phyloP scores from a whole-genome alignment of 1,140 invertebrate species.

The Trinorchestia longiramus region DNA sequence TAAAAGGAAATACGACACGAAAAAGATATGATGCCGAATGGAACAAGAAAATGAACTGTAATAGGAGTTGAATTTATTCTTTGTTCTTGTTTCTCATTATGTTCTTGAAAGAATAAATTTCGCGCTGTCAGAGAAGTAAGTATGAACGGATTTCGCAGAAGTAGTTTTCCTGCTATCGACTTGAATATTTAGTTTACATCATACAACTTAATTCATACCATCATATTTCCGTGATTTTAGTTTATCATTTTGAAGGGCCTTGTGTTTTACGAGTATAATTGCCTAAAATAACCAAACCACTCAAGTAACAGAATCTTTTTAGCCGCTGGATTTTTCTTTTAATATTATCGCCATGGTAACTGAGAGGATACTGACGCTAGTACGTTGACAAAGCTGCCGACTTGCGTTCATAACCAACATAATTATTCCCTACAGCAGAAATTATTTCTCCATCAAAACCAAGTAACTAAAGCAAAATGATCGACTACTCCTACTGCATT shows the following conservation, averaged over 20 bases:
- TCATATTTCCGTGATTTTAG: background rate
- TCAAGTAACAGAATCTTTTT: too few species aligned
- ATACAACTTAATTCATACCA: background rate
- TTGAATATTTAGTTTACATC: background rate
- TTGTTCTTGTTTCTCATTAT: background rate
- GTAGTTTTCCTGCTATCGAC: background rate
- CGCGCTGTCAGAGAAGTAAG: background rate
- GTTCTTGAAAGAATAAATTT: background rate
- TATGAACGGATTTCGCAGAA: background rate
- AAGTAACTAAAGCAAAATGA: too few species aligned
- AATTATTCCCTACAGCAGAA: too few species aligned
- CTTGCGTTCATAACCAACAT: too few species aligned
- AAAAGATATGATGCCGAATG: background rate
- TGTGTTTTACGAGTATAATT: too few species aligned
- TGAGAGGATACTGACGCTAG: too few species aligned
- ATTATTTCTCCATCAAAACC: too few species aligned
- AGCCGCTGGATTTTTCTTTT: too few species aligned
- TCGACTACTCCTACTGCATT: too few species aligned
- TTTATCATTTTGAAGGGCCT: background rate
- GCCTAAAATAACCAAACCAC: too few species aligned
- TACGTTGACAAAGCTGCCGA: too few species aligned
- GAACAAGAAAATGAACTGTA: background rate
- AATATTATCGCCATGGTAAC: too few species aligned
- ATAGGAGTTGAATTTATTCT: background rate
- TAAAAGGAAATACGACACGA: background rate